Base-by-base conservation (phyloP, 2,113 vertebrate genomes). In the Brachyhypopomus gauderio region DNA sequence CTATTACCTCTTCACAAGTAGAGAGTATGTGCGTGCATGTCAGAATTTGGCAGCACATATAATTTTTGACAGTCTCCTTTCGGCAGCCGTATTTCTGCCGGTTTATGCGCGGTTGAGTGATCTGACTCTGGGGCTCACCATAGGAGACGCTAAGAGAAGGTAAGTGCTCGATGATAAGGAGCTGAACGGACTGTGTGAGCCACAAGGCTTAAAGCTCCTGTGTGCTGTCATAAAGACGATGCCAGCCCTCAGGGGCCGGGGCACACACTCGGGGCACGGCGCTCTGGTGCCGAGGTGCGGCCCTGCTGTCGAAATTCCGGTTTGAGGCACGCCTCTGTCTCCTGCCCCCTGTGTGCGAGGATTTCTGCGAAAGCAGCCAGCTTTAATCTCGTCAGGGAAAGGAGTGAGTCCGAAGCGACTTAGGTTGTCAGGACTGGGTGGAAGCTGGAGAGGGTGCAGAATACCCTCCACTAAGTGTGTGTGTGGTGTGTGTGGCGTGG, bases 1-100 rank as follows among this genome's bases (percentile, higher is more conserved):
- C 36, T 60, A n/a, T 27, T 55, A 38, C 48, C 79, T 59, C 52
- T 81, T 81, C 69, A 69, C 70, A 83, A 55, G n/a, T n/a, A 25
- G 72, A 55, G 70, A 59, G 38, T 80, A 75, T 76, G 73, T 60
- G 60, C 75, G 72, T 63, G 72, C 72, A 48, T 25, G 82, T 79
- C 77, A 71, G 45, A 48, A 70, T 79, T 34, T 69, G 63, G 77
- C 72, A 71, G 72, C 77, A 38, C 75, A 66, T 63, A 84, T 79
- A 75, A 75, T 71, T 79, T 84, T 23, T 80, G 63, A 84, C 82
- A 84, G 73, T 63, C 72, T 52, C 52, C 56, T 64, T 77, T 75
- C 76, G 56, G 64, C 80, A 38, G 56, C 60, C 14, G 36, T 77
- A 77, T 77, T 77, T 77, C 59, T 77, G 75, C 75, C 45, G 17